These are phyloP conservation scores for Nymphalis polychloros DNA, from an alignment of 2,888 invertebrate species.

Conservation along the genomic window DNA sequence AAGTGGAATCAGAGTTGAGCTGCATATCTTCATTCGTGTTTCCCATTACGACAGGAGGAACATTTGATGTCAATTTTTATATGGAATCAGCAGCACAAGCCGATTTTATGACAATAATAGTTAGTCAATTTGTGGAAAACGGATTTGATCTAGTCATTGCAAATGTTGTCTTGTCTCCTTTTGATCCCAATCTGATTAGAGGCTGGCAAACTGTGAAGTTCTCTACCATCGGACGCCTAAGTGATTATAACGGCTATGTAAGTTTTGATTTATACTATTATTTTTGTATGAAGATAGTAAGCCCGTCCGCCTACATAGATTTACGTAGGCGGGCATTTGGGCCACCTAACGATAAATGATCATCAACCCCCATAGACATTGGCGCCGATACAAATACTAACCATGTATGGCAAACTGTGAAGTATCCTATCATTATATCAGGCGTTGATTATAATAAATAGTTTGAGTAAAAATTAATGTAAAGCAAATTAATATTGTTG, in stretches of 20 bases:
- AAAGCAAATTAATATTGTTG: too few relatives aligned
- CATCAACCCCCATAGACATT: too few relatives aligned
- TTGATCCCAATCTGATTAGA: slow-evolving; percentile 12
- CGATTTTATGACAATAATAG: slow-evolving; percentile 45
- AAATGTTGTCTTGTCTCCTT: slow-evolving; percentile 17
- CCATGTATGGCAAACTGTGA: too few relatives aligned
- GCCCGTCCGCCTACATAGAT: too few relatives aligned
- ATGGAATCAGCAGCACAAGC: slow-evolving; percentile 41
- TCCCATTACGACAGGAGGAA: slow-evolving; percentile 47
- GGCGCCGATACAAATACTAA: too few relatives aligned
- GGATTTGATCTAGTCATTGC: slow-evolving; percentile 35
- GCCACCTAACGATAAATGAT: too few relatives aligned
- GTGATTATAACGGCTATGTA: slow-evolving; percentile 48
- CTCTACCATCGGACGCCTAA: slow-evolving; percentile 33
- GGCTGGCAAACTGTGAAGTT: slow-evolving; percentile 48
- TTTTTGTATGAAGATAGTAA: too few relatives aligned
- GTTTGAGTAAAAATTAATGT: too few relatives aligned
- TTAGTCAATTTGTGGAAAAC: slow-evolving; percentile 37
- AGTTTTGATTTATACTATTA: slow-evolving; percentile 41
- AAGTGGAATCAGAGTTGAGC: slow-evolving; percentile 49
- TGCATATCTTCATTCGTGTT: slow-evolving; percentile 53
- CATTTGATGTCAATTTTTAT: slow-evolving; percentile 50
- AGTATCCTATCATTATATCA: too few relatives aligned
- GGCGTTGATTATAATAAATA: too few relatives aligned
- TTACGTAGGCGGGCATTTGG: too few relatives aligned